Evolutionary conservation across 64 coral and sea anemone species (phyloP).

Genomic region (Anthopleura sola): DNA sequence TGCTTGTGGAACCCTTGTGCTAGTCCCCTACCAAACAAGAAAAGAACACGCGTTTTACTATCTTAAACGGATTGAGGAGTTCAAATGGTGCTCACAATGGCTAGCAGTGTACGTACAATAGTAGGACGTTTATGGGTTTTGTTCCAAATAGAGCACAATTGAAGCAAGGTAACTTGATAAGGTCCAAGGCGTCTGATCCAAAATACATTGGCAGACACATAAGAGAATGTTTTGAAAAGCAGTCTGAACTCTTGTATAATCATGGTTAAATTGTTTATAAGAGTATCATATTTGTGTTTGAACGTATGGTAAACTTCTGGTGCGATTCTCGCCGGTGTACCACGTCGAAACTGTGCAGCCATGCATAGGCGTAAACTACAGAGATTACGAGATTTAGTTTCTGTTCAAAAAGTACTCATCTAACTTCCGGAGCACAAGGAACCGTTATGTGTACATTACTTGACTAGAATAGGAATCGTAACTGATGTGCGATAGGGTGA

Average conservation of each 20-base stretch:
- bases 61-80: too few relatives aligned
- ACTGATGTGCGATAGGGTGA: not conserved
- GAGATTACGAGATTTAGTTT: not conserved
- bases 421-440: not conserved
- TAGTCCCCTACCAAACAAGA: too few relatives aligned
- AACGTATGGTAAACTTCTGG: constrained; percentile 1
- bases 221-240: not conserved
- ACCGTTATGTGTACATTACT: not conserved
- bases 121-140: too few relatives aligned
- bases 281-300: not conserved
- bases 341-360: not conserved
- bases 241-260: not conserved
- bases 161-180: too few relatives aligned
- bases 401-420: not conserved
- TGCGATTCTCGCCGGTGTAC: not conserved
- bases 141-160: too few relatives aligned
- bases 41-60: too few relatives aligned
- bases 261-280: not conserved
- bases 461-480: not conserved
- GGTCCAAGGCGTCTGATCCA: too few relatives aligned
- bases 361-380: not conserved
- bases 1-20: too few relatives aligned
- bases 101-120: too few relatives aligned
- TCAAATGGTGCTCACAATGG: too few relatives aligned
- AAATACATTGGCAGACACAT: not conserved